phyloP scores from a whole-genome alignment of 2,888 invertebrate genomes.

The Dolichomitus sp. region DNA sequence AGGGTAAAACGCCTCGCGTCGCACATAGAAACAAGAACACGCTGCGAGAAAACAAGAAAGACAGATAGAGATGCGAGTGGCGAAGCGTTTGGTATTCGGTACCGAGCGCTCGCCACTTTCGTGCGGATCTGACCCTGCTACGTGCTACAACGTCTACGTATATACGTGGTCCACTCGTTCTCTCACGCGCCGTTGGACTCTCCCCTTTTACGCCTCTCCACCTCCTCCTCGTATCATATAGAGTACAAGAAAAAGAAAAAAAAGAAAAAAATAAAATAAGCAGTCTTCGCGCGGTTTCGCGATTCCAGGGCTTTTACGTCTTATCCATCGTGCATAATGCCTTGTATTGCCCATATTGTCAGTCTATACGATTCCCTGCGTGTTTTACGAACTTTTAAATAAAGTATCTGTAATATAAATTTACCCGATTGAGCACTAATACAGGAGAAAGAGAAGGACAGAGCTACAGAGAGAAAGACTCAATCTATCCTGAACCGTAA shows the following conservation, averaged over 20 bases:
- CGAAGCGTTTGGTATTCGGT: constrained; percentile 85
- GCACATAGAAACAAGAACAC: constrained; percentile 31
- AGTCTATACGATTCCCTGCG: background rate
- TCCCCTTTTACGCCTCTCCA: constrained; percentile 26
- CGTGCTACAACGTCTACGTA: constrained; percentile 71
- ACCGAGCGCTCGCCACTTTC: constrained; percentile 85
- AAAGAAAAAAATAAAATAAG: background rate
- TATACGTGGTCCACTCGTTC: constrained; percentile 65
- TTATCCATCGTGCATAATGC: constrained; percentile 5
- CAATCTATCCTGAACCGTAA: constrained; percentile 1
- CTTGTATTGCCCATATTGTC: constrained; percentile 8
- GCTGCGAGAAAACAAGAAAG: constrained; percentile 42
- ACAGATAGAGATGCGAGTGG: constrained; percentile 41
- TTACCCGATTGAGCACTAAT: background rate
- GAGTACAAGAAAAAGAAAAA: background rate
- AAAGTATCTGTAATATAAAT: background rate
- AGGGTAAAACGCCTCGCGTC: constrained; percentile 71
- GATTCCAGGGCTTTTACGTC: constrained; percentile 14
- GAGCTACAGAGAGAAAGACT: constrained; percentile 7
- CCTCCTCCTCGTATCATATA: constrained; percentile 10
- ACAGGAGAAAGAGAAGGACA: background rate
- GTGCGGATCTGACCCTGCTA: constrained; percentile 79
- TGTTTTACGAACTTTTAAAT: background rate
- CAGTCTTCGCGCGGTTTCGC: background rate
- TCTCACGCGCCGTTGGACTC: constrained; percentile 48